Conservation (phyloP, 2,797 vertebrate genomes). For the Enteromius unitaeniatus region DNA sequence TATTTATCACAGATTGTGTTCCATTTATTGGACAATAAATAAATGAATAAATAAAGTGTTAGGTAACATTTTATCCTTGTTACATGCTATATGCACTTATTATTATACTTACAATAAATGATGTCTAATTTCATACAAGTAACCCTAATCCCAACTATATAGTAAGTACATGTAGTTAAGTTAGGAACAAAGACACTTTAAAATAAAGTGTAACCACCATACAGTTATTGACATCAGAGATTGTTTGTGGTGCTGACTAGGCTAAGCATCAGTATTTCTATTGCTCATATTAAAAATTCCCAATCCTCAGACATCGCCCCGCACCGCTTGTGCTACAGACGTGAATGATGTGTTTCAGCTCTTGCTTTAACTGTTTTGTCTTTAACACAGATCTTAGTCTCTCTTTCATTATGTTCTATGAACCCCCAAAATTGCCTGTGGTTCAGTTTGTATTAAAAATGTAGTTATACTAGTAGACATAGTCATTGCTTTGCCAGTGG, state of each 20-base stretch:
- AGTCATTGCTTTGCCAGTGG: slow-evolving; percentile 38
- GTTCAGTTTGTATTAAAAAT: slow-evolving; percentile 35
- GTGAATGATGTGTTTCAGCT: not conserved
- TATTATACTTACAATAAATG: no score
- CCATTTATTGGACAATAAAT: not conserved
- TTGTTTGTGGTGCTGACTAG: not conserved
- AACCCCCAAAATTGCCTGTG: slow-evolving; percentile 12
- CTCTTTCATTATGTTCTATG: slow-evolving; percentile 14
- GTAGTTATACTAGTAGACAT: slow-evolving; percentile 16
- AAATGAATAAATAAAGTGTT: not conserved
- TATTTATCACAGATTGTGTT: slow-evolving; percentile 7
- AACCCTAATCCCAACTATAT: no score
- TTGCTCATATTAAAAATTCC: slow-evolving; percentile 6
- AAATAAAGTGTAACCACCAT: no score
- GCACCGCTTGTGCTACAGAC: slow-evolving; percentile 9
- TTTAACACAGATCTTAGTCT: not conserved
- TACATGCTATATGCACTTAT: no score
- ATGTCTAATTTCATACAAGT: no score
- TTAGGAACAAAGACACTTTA: no score
- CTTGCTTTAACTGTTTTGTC: slow-evolving; percentile 10
- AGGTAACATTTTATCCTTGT: no score
- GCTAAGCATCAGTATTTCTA: slow-evolving; percentile 9
- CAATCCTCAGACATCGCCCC: not conserved
- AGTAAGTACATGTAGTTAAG: no score
- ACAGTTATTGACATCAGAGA: not conserved